Conservation (phyloP, 2,113 vertebrate genomes). For the Xiphorhynchus elegans region DNA sequence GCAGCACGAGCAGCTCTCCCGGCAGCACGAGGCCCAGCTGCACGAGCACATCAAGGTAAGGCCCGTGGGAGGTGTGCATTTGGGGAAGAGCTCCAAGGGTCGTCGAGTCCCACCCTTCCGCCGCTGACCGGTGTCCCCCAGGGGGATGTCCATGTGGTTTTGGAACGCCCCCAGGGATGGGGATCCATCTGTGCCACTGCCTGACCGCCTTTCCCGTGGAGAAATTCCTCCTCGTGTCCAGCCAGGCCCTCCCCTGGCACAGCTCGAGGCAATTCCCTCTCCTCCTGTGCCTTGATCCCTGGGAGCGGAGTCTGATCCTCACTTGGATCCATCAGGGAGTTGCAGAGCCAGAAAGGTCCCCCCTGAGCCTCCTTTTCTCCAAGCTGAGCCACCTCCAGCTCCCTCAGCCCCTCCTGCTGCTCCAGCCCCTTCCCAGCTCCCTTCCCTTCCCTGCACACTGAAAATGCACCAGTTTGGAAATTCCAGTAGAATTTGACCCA, state of each 20-base stretch:
- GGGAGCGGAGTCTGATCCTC: not conserved
- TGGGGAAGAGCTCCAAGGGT: not conserved
- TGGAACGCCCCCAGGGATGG: not conserved
- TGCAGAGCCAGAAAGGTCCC: not conserved
- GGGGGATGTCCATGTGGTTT: not conserved
- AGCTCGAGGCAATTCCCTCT: accelerated
- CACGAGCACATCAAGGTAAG: conserved; percentile 89
- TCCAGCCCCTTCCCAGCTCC: not conserved
- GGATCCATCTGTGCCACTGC: too few species aligned
- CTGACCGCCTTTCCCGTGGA: not conserved
- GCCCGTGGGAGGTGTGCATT: too few species aligned
- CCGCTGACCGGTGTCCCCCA: not conserved
- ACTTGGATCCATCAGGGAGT: too few species aligned
- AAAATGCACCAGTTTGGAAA: not conserved
- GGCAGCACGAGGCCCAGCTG: conserved; percentile 94
- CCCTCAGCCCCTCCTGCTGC: not conserved
- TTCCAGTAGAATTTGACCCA: not conserved
- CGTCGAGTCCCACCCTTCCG: accelerated
- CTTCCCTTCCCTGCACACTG: not conserved
- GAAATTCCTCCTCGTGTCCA: not conserved
- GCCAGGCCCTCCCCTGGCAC: accelerated
- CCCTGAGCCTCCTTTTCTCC: not conserved
- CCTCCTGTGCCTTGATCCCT: not conserved
- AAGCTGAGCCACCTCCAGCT: not conserved
- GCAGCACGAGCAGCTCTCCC: conserved; percentile 94